These are phyloP conservation scores for Onychomys arenicola DNA, from an alignment of 2,797 vertebrate species.

Conservation along the genomic window DNA sequence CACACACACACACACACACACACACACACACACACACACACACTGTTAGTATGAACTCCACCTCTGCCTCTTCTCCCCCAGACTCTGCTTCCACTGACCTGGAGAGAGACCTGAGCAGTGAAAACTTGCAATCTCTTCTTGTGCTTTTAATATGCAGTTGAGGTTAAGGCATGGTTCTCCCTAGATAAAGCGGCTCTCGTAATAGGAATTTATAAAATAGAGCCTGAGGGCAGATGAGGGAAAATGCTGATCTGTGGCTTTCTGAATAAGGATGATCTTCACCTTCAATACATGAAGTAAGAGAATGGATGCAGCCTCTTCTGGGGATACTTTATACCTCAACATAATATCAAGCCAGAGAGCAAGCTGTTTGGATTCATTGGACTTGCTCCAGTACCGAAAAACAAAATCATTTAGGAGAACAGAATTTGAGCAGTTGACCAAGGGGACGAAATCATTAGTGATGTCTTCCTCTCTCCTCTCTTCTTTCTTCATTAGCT, in stretches of 20 bases:
- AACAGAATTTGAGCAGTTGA: conserved; percentile 7
- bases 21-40: background rate
- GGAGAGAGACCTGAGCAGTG: background rate
- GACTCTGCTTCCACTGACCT: conserved; percentile 6
- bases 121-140: conserved; percentile 22
- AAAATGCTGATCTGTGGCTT: conserved; percentile 47
- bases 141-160: conserved; percentile 32
- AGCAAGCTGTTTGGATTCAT: conserved; percentile 14
- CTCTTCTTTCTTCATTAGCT: background rate
- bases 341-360: background rate
- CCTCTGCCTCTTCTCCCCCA: background rate
- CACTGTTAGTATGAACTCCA: background rate
- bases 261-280: conserved; percentile 26
- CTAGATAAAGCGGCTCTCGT: background rate
- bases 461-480: background rate
- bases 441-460: conserved; percentile 38
- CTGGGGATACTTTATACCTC: conserved; percentile 3
- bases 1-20: background rate
- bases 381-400: background rate
- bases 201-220: conserved; percentile 63
- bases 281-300: conserved; percentile 3
- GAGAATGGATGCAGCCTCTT: background rate
- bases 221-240: conserved; percentile 45
- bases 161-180: conserved; percentile 50
- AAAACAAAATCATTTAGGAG: background rate